Evolutionary conservation across 2,797 vertebrate genomes (phyloP).

Genomic region (Tenualosa thibaudeaui): DNA sequence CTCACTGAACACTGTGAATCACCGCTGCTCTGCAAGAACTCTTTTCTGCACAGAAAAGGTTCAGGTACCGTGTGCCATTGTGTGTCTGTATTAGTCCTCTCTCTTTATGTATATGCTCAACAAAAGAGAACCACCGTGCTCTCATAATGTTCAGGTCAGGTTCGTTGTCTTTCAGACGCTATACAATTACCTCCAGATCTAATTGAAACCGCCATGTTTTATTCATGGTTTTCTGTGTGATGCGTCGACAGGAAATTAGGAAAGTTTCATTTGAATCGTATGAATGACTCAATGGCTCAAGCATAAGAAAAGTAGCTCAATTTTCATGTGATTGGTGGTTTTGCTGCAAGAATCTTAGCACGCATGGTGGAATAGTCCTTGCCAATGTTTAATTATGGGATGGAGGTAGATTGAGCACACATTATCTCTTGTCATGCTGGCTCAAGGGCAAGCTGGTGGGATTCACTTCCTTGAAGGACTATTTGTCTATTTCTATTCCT

Average conservation of each 20-base stretch:
- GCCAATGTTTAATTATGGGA: not conserved
- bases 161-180: not conserved
- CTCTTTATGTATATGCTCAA: not conserved
- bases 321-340: not conserved
- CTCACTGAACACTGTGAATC: not conserved
- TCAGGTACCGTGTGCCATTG: not conserved
- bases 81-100: not conserved
- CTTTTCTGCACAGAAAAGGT: not conserved
- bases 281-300: not conserved
- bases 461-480: not conserved
- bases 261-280: not conserved
- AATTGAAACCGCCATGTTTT: constrained; percentile 2
- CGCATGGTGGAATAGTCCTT: not conserved
- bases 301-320: not conserved
- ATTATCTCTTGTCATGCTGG: not conserved
- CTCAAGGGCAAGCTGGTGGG: not conserved
- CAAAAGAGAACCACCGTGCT: not conserved
- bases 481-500: not conserved
- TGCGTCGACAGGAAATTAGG: constrained; percentile 6
- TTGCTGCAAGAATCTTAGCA: not conserved
- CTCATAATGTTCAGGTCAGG: not conserved
- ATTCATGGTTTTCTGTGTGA: not conserved
- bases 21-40: not conserved
- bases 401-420: not conserved
- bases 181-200: not conserved